phyloP scores from a whole-genome alignment of 2,888 invertebrate species.

The Diloba caeruleocephala region DNA sequence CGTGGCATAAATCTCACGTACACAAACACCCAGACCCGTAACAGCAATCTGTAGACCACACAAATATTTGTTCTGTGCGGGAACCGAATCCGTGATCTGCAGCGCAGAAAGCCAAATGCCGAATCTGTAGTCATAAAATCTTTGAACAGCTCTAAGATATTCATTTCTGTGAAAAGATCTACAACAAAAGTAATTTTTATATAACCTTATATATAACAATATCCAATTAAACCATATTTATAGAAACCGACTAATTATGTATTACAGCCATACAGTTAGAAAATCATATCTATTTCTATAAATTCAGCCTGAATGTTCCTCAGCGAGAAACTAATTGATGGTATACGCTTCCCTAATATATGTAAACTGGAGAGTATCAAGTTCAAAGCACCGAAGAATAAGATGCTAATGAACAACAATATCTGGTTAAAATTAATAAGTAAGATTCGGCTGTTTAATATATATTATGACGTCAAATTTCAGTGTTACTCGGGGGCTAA shows the following conservation, averaged over 20 bases:
- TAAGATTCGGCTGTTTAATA: conserved; percentile 35
- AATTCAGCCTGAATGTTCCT: conserved; percentile 10
- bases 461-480: conserved; percentile 31
- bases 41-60: no score
- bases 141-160: no score
- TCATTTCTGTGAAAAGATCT: no score
- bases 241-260: conserved; percentile 33
- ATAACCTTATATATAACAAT: conserved; percentile 14
- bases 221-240: no score
- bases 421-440: conserved; percentile 44
- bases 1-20: no score
- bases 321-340: conserved; percentile 16
- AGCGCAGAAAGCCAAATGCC: no score
- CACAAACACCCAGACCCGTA: no score
- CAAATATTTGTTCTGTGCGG: no score
- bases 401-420: conserved; percentile 36
- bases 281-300: conserved; percentile 34
- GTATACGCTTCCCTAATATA: neutral
- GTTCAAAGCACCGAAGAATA: conserved; percentile 27
- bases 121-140: no score
- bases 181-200: no score
- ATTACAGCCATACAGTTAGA: no score
- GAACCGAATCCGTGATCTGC: no score
- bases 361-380: conserved; percentile 10
- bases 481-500: conserved; percentile 36